These are phyloP conservation scores for Charina bottae DNA, from an alignment of 2,113 vertebrate species.

Conservation along the genomic window DNA sequence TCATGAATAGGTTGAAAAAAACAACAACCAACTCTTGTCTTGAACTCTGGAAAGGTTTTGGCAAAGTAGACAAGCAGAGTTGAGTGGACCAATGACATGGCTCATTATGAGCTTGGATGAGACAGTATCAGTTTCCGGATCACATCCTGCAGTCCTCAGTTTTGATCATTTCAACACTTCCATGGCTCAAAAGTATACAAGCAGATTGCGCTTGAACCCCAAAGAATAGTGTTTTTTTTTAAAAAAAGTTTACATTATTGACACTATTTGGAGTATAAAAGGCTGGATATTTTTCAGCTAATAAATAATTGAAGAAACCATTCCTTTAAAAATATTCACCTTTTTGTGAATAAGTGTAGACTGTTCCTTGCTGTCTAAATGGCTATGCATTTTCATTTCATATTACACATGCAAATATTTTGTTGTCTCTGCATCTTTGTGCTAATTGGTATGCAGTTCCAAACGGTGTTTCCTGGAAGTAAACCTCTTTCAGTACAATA, in stretches of 20 bases:
- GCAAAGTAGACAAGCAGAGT: no score
- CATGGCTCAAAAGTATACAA: conserved; percentile 77
- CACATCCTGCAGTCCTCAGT: conserved; percentile 56
- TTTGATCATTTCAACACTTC: conserved; percentile 76
- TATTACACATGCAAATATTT: conserved; percentile 65
- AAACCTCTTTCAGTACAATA: background rate
- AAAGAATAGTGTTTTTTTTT: conserved; percentile 72
- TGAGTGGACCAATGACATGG: no score
- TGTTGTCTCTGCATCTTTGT: conserved; percentile 42
- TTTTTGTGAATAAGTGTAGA: conserved; percentile 56
- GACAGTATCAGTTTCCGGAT: conserved; percentile 29
- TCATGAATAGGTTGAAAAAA: no score
- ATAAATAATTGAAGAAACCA: conserved; percentile 51
- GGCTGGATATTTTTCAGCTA: conserved; percentile 65
- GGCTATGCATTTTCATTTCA: conserved; percentile 56
- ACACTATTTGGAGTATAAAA: conserved; percentile 59
- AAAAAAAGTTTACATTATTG: conserved; percentile 77
- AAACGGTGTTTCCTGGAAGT: background rate
- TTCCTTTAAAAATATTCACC: background rate
- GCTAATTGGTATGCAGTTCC: background rate
- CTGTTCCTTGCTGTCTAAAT: conserved; percentile 46
- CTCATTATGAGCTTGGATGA: no score
- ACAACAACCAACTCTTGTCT: no score
- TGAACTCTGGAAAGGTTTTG: no score
- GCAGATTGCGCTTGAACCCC: conserved; percentile 70